phyloP scores from a whole-genome alignment of 2,888 invertebrate genomes.

The Nezara viridula region DNA sequence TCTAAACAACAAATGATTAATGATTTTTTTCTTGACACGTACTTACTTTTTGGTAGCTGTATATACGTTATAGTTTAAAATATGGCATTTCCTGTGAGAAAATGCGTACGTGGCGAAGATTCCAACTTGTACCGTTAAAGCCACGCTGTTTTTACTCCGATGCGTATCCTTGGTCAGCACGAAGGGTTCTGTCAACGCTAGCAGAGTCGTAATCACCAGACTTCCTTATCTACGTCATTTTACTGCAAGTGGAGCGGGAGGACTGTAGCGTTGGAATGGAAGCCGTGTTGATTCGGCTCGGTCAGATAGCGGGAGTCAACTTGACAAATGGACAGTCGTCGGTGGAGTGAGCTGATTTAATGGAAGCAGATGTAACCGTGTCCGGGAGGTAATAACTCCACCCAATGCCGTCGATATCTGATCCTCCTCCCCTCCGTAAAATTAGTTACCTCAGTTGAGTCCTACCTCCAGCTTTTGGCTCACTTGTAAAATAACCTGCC shows the following conservation, averaged over 20 bases:
- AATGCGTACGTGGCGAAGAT: not conserved
- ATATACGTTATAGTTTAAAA: too few relatives aligned
- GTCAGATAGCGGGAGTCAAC: not conserved
- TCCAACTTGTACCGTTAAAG: not conserved
- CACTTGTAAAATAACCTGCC: not conserved
- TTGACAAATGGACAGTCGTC: not conserved
- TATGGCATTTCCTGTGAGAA: too few relatives aligned
- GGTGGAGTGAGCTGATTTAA: not conserved
- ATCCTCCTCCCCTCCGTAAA: not conserved
- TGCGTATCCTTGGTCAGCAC: not conserved
- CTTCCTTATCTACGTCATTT: not conserved
- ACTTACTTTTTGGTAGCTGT: too few relatives aligned
- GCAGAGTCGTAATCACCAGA: not conserved
- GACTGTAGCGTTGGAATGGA: not conserved
- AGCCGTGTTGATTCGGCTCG: not conserved
- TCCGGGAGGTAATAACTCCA: not conserved
- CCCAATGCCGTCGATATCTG: not conserved
- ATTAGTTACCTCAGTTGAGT: not conserved
- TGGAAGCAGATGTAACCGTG: not conserved
- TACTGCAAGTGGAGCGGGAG: not conserved
- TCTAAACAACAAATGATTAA: too few relatives aligned
- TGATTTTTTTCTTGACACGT: too few relatives aligned
- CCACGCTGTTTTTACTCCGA: not conserved
- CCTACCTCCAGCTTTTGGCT: not conserved
- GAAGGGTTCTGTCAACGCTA: not conserved